Percentiles rank a stretch among this genome's conserved stretches.
phyloP scores from a whole-genome alignment of 2,888 invertebrate genomes.

The Dexiosoma caninum region DNA sequence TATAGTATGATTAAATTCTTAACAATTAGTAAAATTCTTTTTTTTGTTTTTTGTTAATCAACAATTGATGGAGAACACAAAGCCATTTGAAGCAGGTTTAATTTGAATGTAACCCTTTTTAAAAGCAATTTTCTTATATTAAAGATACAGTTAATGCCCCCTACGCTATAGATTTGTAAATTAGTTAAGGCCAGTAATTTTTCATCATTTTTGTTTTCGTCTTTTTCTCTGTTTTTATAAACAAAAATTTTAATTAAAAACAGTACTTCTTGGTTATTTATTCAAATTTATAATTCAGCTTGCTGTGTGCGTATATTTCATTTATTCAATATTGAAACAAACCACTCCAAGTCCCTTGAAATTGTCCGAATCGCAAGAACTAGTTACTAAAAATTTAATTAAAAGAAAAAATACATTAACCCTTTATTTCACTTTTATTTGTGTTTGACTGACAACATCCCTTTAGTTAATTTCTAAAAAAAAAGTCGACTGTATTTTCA shows the following conservation, averaged over 20 bases:
- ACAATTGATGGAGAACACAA: not conserved
- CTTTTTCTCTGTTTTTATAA: not conserved
- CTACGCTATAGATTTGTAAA: slow-evolving; percentile 42
- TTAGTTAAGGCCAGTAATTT: slow-evolving; percentile 17
- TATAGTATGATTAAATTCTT: not conserved
- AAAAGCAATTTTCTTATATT: not conserved
- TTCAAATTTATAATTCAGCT: slow-evolving; percentile 46
- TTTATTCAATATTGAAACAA: not conserved
- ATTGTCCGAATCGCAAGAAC: slow-evolving; percentile 20
- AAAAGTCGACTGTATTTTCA: not conserved
- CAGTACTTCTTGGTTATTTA: slow-evolving; percentile 38
- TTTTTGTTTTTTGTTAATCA: slow-evolving; percentile 15
- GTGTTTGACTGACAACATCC: slow-evolving; percentile 43
- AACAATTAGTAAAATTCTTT: slow-evolving; percentile 26
- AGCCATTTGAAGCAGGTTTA: slow-evolving; percentile 19
- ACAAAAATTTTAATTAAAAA: slow-evolving; percentile 50
- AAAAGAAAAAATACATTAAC: not conserved
- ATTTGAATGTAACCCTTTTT: slow-evolving; percentile 35
- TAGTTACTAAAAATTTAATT: not conserved
- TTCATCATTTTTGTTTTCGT: not conserved
- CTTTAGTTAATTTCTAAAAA: not conserved
- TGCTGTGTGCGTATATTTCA: not conserved
- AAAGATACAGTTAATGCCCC: slow-evolving; percentile 13
- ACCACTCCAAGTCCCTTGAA: slow-evolving; percentile 53
- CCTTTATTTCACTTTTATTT: slow-evolving; percentile 11